Evolutionary conservation across 2,888 invertebrate genomes (phyloP), one percentile per base, ranked within the genome.

Genomic region (Chrysodeixis includens): DNA sequence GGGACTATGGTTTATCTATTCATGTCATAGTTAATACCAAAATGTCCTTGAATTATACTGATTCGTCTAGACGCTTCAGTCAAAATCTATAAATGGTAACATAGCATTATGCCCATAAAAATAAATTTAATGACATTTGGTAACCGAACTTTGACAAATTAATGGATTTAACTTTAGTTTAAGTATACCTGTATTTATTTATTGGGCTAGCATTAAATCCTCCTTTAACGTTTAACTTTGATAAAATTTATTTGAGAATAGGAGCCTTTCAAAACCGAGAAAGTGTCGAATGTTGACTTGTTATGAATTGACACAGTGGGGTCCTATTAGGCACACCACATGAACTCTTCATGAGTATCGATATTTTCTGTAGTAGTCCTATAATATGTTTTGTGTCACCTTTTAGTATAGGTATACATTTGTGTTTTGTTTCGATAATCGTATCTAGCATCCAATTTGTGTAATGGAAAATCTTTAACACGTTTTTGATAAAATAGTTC

Each of bases 1-100:
- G 14, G 14, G 14, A 35, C 14, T 35, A 35, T 14, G n/a, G 40
- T n/a, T n/a, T 5, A n/a, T 40, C 26, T 26, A 4, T 26, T 2
- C 26, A 4, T 4, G 3, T 26, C 26, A 26, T 26, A 12, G 35
- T 12, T 18, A 49, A 49, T 49, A 49, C 20, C 4, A 12, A 20
- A 20, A 44, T 49, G 20, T 40, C 52, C 49, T 30, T 14, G 22
- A 49, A 35, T 46, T n/a, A 18, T 20, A 66, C 60, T 57, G 18
- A 60, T 61, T 35, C 30, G 54, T 71, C 62, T 74, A 71, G 59
- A 66, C 66, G 51, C 7, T 30, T 0, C 52, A n/a, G 71, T 60
- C 56, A 65, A 58, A 20, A 2, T 58, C 16, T 16, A 26, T 16
- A 30, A 30, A 44, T 20, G 10, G 46, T 18, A 46, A 22, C 46